These are phyloP conservation scores for Zele albiditarsus DNA, from an alignment of 2,888 invertebrate genomes.

Conservation along the genomic window DNA sequence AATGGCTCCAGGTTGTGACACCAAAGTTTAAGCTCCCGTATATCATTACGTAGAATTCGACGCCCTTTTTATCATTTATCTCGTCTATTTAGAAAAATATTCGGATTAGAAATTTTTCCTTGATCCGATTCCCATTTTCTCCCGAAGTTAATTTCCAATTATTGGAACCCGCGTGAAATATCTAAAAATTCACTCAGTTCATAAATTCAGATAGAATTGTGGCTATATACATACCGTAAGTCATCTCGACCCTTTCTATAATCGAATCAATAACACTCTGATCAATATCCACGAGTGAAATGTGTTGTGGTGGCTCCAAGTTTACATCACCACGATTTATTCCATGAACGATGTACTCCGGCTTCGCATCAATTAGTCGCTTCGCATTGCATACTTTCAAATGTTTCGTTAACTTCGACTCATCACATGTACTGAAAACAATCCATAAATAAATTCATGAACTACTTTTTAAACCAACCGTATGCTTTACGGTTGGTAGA, in stretches of 20 bases:
- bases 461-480: too few relatives aligned
- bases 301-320: slow-evolving; percentile 44
- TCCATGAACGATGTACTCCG: slow-evolving; percentile 75
- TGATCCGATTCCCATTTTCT: too few relatives aligned
- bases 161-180: too few relatives aligned
- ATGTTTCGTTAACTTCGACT: slow-evolving; percentile 81
- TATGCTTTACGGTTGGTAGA: not conserved
- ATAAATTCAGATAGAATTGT: not conserved
- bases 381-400: slow-evolving; percentile 83
- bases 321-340: slow-evolving; percentile 72
- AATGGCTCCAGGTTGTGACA: too few relatives aligned
- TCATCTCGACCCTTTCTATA: slow-evolving; percentile 62
- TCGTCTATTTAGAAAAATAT: too few relatives aligned
- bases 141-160: too few relatives aligned
- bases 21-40: too few relatives aligned
- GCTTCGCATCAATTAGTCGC: slow-evolving; percentile 69
- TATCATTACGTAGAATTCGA: too few relatives aligned
- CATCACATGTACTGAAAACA: slow-evolving; percentile 79
- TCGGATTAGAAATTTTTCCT: too few relatives aligned
- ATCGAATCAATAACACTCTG: slow-evolving; percentile 56
- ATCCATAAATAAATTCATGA: slow-evolving; percentile 46
- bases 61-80: too few relatives aligned
- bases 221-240: slow-evolving; percentile 58
- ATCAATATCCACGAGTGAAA: slow-evolving; percentile 60
- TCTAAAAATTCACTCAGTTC: too few relatives aligned